A percentile compares a stretch with the other conserved stretches of the same genome.
These are phyloP conservation scores for Sarcophaga caerulescens DNA, from an alignment of 2,888 invertebrate genomes.

Conservation along the genomic window DNA sequence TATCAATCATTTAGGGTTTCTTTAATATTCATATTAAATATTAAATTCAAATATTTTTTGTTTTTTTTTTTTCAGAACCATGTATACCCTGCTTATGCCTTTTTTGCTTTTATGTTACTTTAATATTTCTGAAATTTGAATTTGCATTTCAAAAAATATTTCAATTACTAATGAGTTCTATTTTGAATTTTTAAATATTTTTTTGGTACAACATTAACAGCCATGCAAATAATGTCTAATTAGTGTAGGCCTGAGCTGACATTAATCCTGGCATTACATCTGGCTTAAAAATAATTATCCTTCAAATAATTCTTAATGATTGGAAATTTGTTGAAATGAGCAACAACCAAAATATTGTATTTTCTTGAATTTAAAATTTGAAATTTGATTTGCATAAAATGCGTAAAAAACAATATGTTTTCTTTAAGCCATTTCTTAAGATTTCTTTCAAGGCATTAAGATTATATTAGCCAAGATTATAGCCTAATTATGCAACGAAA, in stretches of 20 bases:
- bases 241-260: slow-evolving; percentile 56
- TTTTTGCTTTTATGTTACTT: not conserved
- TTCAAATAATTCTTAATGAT: slow-evolving; percentile 29
- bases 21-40: not conserved
- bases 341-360: not conserved
- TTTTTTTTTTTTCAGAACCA: not conserved
- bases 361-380: not conserved
- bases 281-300: slow-evolving; percentile 55
- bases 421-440: not conserved
- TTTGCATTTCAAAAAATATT: not conserved
- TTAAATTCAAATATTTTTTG: slow-evolving; percentile 13
- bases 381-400: not conserved
- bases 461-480: slow-evolving; percentile 37
- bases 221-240: slow-evolving; percentile 49
- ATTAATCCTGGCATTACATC: slow-evolving; percentile 56
- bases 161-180: slow-evolving; percentile 31
- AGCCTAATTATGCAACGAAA: slow-evolving; percentile 26
- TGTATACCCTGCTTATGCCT: not conserved
- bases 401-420: not conserved
- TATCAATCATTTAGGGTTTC: slow-evolving; percentile 49
- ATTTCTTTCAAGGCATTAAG: not conserved
- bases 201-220: slow-evolving; percentile 15
- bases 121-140: slow-evolving; percentile 5
- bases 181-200: not conserved
- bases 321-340: not conserved